Base-by-base conservation (phyloP, 2,113 vertebrate genomes). In the Nettapus auritus region DNA sequence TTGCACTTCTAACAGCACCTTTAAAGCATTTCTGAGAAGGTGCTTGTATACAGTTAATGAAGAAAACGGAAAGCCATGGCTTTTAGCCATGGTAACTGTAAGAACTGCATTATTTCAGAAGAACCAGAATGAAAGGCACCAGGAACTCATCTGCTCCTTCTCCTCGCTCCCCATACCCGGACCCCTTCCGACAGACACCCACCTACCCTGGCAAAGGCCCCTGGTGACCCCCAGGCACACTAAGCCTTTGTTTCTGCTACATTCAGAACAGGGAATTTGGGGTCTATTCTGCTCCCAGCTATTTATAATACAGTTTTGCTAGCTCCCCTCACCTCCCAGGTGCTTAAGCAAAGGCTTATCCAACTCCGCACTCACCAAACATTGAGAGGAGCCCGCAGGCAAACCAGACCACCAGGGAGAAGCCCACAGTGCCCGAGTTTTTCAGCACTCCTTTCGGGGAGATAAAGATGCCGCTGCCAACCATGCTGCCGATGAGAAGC, bases 381-480 rank as follows among this genome's bases (percentile, higher is more conserved):
- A 98, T 77, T 9, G 99, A 99, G 40, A 99, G 98, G 20, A 99
- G 8, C 20, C 99, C 99, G 70, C 98, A 98, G 74, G 98, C 97
- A 20, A 92, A 82, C 99, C 99, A 99, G 81, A 99, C 97, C 13
- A 99, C 48, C 89, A 99, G 96, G 57, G 99, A 99, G 63, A 99
- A 93, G 22, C 99, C 98, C 93, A 99, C 98, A 0, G 97, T 99
- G 90, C 99, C 99, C 0, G 98, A 98, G 96, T 99, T 99, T 80
- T 98, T 88, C 94, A 99, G 94, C 6, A 99, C 98, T 13, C 98
- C 98, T 94, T 99, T 99, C 8, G 99, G 99, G 23, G 99, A 98
- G 57, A 99, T 99, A 55, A 99, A 99, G 97, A 99, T 99, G 56
- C 99, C 99, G 0, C 99, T 99, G 94, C 99, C 99, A 90, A 99